Evolutionary conservation across 23 tunicate species (phyloP).

Genomic region (Halocynthia roretzi): DNA sequence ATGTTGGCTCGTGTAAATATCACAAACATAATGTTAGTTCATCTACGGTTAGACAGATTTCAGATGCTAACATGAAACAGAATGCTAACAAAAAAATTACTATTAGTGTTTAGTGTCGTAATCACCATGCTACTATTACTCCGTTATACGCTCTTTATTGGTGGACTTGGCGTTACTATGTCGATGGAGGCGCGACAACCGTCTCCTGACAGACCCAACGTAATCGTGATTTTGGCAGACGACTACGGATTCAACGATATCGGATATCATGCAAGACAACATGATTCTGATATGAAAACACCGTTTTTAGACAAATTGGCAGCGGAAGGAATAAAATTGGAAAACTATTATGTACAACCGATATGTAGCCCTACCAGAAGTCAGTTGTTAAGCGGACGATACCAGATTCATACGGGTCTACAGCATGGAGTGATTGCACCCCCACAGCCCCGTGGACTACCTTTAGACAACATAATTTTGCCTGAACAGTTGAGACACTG

Average conservation of each 20-base stretch:
- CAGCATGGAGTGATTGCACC: constrained; percentile 67
- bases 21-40: too few species aligned
- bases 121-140: too few species aligned
- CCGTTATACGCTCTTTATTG: background rate
- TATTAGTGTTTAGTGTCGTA: too few species aligned
- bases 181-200: background rate
- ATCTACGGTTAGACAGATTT: too few species aligned
- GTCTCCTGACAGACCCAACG: background rate
- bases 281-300: constrained; percentile 59
- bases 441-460: constrained; percentile 58
- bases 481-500: constrained; percentile 66
- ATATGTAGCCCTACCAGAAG: constrained; percentile 85
- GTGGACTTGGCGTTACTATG: background rate
- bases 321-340: constrained; percentile 46
- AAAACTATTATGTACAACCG: constrained; percentile 90
- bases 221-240: constrained; percentile 34
- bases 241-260: constrained; percentile 86
- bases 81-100: too few species aligned
- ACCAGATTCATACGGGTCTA: constrained; percentile 90
- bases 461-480: constrained; percentile 54
- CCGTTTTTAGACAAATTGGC: constrained; percentile 68
- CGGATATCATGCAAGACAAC: constrained; percentile 64
- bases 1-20: too few species aligned
- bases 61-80: too few species aligned
- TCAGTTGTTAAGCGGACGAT: constrained; percentile 70